phyloP scores from a whole-genome alignment of 2,113 vertebrate species.

The rabbit (Oryctolagus cuniculus) region mOryCun1.1 NC_091443.1:42564001-42564500 shows the following conservation, averaged over 20 bases:
- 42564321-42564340: constrained; percentile 91
- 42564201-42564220: constrained; percentile 88
- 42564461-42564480: constrained; percentile 91
- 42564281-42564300: constrained; percentile 87
- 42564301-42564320: constrained; percentile 89
- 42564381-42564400: constrained; percentile 94
- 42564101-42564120: constrained; percentile 80
- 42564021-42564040: constrained; percentile 69
- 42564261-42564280: constrained; percentile 90
- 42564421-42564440: constrained; percentile 91
- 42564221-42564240: constrained; percentile 85
- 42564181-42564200: constrained; percentile 81
- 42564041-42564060: constrained; percentile 71
- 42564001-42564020: constrained; percentile 48
- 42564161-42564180: constrained; percentile 83
- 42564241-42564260: constrained; percentile 85
- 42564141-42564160: constrained; percentile 76
- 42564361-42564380: constrained; percentile 93
- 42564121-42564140: constrained; percentile 83
- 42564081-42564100: constrained; percentile 77
- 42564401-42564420: constrained; percentile 93
- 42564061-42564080: constrained; percentile 72
- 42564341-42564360: constrained; percentile 92
- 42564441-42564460: constrained; percentile 94
- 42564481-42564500: constrained; percentile 92